Conservation (phyloP, 2,797 vertebrate genomes). For the Sitta carolinensis region DNA sequence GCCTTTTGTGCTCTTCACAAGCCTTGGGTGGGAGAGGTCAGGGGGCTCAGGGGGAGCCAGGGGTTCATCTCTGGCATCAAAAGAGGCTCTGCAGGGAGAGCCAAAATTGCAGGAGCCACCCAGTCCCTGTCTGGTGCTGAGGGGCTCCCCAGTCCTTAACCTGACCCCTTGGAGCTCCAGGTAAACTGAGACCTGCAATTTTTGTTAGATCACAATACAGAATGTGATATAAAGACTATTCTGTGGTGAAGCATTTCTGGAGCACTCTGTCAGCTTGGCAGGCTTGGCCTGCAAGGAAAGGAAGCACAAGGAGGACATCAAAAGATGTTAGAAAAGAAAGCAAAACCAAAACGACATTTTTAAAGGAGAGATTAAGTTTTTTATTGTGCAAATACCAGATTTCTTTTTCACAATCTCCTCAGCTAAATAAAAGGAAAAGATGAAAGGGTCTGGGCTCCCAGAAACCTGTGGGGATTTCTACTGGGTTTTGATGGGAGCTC, state of each 20-base stretch:
- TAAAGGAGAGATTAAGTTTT: not conserved
- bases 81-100: not conserved
- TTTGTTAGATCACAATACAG: not conserved
- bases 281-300: not conserved
- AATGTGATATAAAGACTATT: not conserved
- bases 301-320: not conserved
- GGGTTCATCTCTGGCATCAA: not conserved
- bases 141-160: not conserved
- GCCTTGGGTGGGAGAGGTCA: not conserved
- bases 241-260: not conserved
- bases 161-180: fast-evolving
- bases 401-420: not conserved
- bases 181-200: not conserved
- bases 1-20: not conserved
- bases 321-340: not conserved
- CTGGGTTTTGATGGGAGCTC: not conserved
- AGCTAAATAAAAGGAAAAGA: not conserved
- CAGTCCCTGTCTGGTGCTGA: not conserved
- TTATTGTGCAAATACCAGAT: not conserved
- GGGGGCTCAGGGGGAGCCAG: not conserved
- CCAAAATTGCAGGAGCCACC: not conserved
- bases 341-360: not conserved
- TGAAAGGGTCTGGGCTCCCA: not conserved
- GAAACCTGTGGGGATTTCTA: not conserved
- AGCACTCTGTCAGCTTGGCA: not conserved